Conservation (phyloP, 2,797 vertebrate genomes). For the Sylvia borin region DNA sequence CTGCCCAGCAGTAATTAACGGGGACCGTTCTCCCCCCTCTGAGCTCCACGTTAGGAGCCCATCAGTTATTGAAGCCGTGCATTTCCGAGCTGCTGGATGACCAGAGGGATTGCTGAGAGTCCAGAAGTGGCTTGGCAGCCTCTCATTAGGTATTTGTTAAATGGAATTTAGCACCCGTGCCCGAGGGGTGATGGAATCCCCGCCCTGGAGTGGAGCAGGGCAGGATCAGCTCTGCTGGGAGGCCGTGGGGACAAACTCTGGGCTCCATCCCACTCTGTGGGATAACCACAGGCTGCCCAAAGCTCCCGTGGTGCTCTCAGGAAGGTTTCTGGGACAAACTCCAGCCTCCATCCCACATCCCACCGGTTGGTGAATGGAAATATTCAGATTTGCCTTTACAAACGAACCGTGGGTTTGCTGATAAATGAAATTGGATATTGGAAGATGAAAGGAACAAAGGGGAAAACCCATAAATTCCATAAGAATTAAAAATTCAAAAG, state of each 20-base stretch:
- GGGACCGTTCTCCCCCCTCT: neutral
- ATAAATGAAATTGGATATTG: too few species aligned
- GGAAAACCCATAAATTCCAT: too few species aligned
- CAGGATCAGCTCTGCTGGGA: neutral
- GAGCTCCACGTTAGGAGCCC: neutral
- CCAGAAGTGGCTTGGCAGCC: constrained; percentile 44
- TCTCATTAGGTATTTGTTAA: constrained; percentile 69
- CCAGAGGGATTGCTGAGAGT: neutral
- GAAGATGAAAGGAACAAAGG: too few species aligned
- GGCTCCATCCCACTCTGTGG: neutral
- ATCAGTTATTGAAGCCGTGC: constrained; percentile 47
- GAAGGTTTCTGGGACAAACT: neutral
- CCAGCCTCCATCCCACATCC: too few species aligned
- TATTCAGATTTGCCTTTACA: too few species aligned
- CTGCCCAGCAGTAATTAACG: constrained; percentile 10
- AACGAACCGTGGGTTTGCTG: too few species aligned
- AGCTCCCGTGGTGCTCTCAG: accelerated
- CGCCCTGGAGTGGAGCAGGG: neutral
- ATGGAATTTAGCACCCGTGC: constrained; percentile 30
- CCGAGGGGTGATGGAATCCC: neutral
- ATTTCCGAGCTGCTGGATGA: neutral
- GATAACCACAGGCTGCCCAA: neutral
- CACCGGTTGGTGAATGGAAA: too few species aligned
- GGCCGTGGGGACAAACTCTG: neutral
- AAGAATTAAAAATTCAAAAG: too few species aligned